phyloP scores from a whole-genome alignment of 2,113 vertebrate species.

The Hyaena hyaena region DNA sequence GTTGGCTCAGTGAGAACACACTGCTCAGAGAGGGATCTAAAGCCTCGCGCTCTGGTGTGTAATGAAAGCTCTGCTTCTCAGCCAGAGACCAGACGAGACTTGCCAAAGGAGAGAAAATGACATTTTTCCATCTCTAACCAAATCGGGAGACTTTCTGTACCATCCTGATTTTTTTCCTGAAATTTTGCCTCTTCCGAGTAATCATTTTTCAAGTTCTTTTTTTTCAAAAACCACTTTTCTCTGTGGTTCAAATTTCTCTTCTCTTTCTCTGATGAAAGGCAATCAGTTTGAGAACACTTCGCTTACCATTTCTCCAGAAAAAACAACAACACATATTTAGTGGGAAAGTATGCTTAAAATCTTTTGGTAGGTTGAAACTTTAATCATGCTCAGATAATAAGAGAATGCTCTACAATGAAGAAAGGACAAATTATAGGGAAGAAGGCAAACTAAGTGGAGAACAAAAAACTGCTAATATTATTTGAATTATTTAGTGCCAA shows the following conservation, averaged over 20 bases:
- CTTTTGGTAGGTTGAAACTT: constrained; percentile 46
- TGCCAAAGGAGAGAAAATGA: background rate
- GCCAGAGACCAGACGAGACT: background rate
- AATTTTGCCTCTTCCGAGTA: constrained; percentile 39
- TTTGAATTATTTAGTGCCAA: constrained; percentile 69
- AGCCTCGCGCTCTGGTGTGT: too few relatives aligned
- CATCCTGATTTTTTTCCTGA: background rate
- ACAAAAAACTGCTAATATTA: background rate
- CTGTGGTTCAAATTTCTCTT: constrained; percentile 8
- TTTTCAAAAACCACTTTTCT: constrained; percentile 61
- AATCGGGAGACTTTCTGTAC: constrained; percentile 2
- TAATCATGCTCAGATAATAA: constrained; percentile 58
- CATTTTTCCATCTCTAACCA: constrained; percentile 35
- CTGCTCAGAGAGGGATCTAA: fast-evolving
- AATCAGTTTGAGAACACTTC: constrained; percentile 66
- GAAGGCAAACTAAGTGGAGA: constrained; percentile 1
- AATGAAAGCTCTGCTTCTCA: background rate
- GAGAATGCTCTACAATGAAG: constrained; percentile 14
- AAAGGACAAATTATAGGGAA: background rate
- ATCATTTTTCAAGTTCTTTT: constrained; percentile 51
- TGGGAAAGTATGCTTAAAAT: constrained; percentile 53
- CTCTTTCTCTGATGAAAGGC: constrained; percentile 63
- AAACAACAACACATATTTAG: background rate
- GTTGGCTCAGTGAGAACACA: too few relatives aligned
- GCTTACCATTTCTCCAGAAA: constrained; percentile 47